A percentile compares a stretch with the other conserved stretches of the same genome.
phyloP scores from a whole-genome alignment of 2,888 invertebrate genomes.

The Corbicula japonica region DNA sequence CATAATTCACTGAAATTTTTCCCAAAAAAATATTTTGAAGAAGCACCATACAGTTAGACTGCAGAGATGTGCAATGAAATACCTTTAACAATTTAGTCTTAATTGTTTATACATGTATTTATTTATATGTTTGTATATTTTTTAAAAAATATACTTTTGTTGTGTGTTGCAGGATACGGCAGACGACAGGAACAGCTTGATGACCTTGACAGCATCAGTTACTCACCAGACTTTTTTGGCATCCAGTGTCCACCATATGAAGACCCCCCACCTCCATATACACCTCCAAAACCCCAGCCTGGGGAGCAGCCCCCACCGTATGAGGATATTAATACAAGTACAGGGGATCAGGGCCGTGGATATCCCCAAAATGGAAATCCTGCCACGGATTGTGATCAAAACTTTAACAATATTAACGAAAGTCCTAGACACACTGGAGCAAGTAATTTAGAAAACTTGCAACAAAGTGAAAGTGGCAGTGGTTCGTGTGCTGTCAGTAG shows the following conservation, averaged over 20 bases:
- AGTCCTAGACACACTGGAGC: background rate
- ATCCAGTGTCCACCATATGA: constrained; percentile 84
- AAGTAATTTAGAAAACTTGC: no score
- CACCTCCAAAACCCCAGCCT: constrained; percentile 83
- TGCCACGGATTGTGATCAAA: constrained; percentile 3
- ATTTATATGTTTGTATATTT: no score
- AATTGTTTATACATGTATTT: no score
- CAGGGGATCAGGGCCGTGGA: constrained; percentile 3
- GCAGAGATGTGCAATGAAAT: no score
- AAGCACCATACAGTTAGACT: no score
- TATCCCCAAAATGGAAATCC: background rate
- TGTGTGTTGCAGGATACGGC: constrained; percentile 72
- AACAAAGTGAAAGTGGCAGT: no score
- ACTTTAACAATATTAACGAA: constrained; percentile 9
- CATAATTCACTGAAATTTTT: no score
- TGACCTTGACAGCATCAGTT: constrained; percentile 81
- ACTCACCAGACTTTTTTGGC: constrained; percentile 82
- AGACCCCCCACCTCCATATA: constrained; percentile 85
- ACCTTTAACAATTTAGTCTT: no score
- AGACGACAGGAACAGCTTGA: constrained; percentile 75
- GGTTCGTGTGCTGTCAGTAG: background rate
- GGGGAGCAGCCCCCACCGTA: constrained; percentile 84
- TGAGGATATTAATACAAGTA: constrained; percentile 57
- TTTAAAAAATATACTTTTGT: background rate
- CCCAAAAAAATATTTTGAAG: no score